These are phyloP conservation scores for Dioctria linearis DNA, from an alignment of 2,888 invertebrate species.

Conservation along the genomic window DNA sequence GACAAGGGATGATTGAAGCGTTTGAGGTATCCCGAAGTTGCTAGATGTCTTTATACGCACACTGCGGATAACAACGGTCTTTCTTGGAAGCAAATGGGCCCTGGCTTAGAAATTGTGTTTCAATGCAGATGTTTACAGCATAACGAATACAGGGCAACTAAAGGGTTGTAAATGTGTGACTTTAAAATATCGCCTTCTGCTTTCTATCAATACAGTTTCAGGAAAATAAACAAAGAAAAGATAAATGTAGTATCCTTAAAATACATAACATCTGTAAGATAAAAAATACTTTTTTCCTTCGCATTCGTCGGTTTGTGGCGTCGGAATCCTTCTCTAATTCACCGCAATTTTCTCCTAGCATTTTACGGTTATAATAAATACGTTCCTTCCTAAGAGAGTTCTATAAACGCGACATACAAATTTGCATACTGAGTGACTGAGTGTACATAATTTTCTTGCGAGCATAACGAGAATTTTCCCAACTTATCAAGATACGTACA, in stretches of 20 bases:
- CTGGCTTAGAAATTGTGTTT: background rate
- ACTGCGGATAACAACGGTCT: background rate
- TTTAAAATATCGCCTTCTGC: background rate
- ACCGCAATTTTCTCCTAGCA: background rate
- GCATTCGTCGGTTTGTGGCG: background rate
- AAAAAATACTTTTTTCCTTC: background rate
- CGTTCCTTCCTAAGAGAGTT: background rate
- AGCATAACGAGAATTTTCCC: slow-evolving; percentile 28
- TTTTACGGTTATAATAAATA: background rate
- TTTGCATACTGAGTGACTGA: slow-evolving; percentile 31
- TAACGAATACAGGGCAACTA: background rate
- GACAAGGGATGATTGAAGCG: background rate
- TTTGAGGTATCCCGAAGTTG: background rate
- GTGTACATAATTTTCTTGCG: slow-evolving; percentile 13
- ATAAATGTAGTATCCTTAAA: background rate
- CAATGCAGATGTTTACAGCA: slow-evolving; percentile 1
- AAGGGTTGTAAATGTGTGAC: background rate
- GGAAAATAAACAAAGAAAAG: background rate
- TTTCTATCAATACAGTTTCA: background rate
- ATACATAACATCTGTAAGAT: background rate
- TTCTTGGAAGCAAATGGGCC: background rate
- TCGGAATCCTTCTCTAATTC: background rate
- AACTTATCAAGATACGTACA: background rate
- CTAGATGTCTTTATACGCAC: too few species aligned
- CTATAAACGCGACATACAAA: background rate